Conservation (phyloP, 2,888 invertebrate genomes). For the Buathra laborator region DNA sequence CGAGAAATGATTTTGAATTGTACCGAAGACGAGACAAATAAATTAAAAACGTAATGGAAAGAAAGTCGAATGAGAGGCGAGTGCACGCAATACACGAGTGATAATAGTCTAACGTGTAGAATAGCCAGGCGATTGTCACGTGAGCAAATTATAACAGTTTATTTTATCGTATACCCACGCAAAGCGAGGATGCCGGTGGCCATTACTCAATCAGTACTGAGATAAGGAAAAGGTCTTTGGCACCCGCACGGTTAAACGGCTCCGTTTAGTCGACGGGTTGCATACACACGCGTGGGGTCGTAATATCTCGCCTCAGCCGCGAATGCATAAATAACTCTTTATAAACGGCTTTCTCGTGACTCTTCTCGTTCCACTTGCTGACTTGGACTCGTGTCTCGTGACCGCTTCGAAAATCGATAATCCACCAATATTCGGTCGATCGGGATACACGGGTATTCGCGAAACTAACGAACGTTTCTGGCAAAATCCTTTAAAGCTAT, state of each 20-base stretch:
- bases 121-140: slow-evolving; percentile 63
- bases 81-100: slow-evolving; percentile 41
- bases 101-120: slow-evolving; percentile 64
- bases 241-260: slow-evolving; percentile 63
- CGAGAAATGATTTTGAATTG: background rate
- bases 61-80: slow-evolving; percentile 20
- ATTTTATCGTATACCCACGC: slow-evolving; percentile 75
- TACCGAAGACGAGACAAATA: too few relatives aligned
- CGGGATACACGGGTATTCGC: slow-evolving; percentile 20
- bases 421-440: slow-evolving; percentile 13
- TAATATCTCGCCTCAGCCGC: slow-evolving; percentile 7
- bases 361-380: background rate
- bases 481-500: slow-evolving; percentile 46
- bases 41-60: background rate
- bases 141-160: slow-evolving; percentile 79
- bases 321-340: slow-evolving; percentile 36
- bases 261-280: slow-evolving; percentile 16
- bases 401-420: slow-evolving; percentile 13
- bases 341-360: background rate
- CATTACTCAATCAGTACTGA: slow-evolving; percentile 75
- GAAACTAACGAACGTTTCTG: slow-evolving; percentile 19
- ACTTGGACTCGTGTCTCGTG: background rate
- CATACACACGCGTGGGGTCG: slow-evolving; percentile 27
- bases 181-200: slow-evolving; percentile 69
- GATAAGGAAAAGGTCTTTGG: slow-evolving; percentile 76